A percentile compares a stretch with the other conserved stretches of the same genome.
Evolutionary conservation across 1,140 invertebrate genomes (phyloP).

Genomic region (Oppia nitens): DNA sequence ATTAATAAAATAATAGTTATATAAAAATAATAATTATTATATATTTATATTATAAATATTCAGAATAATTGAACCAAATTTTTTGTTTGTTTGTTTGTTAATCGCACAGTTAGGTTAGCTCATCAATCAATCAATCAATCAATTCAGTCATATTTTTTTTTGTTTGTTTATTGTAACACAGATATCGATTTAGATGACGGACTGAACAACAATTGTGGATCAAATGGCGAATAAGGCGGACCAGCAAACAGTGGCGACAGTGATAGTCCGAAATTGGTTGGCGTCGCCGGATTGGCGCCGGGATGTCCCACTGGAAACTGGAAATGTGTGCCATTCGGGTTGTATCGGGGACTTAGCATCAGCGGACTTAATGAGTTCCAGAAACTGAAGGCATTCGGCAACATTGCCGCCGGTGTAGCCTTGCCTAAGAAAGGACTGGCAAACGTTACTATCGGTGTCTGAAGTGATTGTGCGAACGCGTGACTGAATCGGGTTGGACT

Average conservation of each 20-base stretch:
- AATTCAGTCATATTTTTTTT: too few relatives aligned
- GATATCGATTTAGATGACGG: conserved; percentile 22
- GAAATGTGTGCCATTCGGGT: conserved; percentile 19
- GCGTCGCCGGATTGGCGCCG: conserved; percentile 10
- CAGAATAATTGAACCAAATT: too few relatives aligned
- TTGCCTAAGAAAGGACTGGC: conserved; percentile 22
- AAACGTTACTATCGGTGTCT: conserved; percentile 24
- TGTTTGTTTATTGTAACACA: conserved; percentile 19
- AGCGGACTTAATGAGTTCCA: conserved; percentile 20
- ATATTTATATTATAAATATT: too few relatives aligned
- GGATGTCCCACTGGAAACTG: conserved; percentile 21
- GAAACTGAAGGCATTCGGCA: conserved; percentile 18
- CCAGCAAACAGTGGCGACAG: conserved; percentile 14
- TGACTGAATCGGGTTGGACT: conserved; percentile 13
- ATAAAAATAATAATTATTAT: too few relatives aligned
- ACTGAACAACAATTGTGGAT: conserved; percentile 21
- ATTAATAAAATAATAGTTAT: too few relatives aligned
- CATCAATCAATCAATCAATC: too few relatives aligned
- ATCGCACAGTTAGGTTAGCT: too few relatives aligned
- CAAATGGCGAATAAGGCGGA: conserved; percentile 22
- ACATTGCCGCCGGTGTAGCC: conserved; percentile 14
- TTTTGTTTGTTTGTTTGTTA: too few relatives aligned
- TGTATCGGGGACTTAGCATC: conserved; percentile 14
- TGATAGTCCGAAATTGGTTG: conserved; percentile 14
- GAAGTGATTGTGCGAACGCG: conserved; percentile 20